Evolutionary conservation across 2,113 vertebrate genomes (phyloP).

Genomic region (Danio rerio): GRCz12tu NC_133193.1:26476001-26476500

Average conservation of each 20-base stretch:
- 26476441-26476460: no score
- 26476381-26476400: no score
- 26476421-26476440: no score
- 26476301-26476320: neutral
- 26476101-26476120: slow-evolving; percentile 32
- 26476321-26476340: neutral
- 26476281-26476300: slow-evolving; percentile 2
- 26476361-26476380: no score
- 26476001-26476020: neutral
- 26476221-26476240: neutral
- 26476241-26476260: neutral
- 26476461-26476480: no score
- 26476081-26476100: slow-evolving; percentile 16
- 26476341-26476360: neutral
- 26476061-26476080: neutral
- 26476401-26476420: no score
- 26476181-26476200: neutral
- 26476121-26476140: neutral
- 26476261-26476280: neutral
- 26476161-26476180: neutral
- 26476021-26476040: neutral
- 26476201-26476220: neutral
- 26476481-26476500: no score
- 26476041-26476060: neutral
- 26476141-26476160: neutral